Evolutionary conservation across 1,140 invertebrate species (phyloP), one percentile per base, ranked within the genome.

Genomic region (Drosophila micromelanica): DNA sequence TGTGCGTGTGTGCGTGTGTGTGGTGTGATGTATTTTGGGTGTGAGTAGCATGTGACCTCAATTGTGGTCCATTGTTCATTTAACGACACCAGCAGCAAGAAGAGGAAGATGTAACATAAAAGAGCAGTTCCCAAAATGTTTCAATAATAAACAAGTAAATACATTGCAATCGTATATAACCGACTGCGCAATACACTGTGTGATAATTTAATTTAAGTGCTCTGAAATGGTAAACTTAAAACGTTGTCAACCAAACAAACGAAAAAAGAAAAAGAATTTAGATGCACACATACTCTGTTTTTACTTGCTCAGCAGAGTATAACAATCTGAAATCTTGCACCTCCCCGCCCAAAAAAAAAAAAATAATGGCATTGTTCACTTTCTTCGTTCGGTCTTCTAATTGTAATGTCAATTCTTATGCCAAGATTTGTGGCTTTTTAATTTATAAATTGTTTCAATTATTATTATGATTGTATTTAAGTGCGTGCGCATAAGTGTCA

Each of bases 381-480:
- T 86, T 86, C 69, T 61, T 87, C 38, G 20, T 20, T 46, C 49
- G 37, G 49, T 42, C 60, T 35, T 89, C 76, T 84, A 89, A 89
- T 89, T 89, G 79, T 89, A 77, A 74, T 89, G 85, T 89, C 84
- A 89, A 86, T 77, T 84, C 78, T 89, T 76, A 82, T 85, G 85
- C 70, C 85, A 90, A 90, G 86, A 90, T 90, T 90, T 90, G 86
- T 90, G 86, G 86, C 86, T 87, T 90, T 90, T 90, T 90, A 90
- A 90, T 90, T 90, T 90, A 89, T 89, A 89, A 89, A 89, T 90
- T 90, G 85, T 90, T 89, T 89, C 80, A 89, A 90, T 89, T 89
- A 89, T 89, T 89, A 90, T 89, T 89, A 89, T 89, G 85, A 89
- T 89, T 89, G 84, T 89, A 89, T 89, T 84, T 84, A 89, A 89